phyloP scores from a whole-genome alignment of 1,140 invertebrate species.

The Triops longicaudatus region DNA sequence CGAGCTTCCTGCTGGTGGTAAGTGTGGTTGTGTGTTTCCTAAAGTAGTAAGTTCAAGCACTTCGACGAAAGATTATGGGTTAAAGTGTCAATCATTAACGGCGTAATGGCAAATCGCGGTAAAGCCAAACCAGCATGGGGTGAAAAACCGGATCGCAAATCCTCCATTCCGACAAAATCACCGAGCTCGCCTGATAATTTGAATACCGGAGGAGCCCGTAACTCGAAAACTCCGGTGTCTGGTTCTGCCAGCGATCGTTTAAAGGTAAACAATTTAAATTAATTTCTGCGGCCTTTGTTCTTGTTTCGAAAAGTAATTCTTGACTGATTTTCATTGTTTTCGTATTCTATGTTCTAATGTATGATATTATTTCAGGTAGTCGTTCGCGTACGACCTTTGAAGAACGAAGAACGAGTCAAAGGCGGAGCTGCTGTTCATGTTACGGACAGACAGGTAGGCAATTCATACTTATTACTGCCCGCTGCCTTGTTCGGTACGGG shows the following conservation, averaged over 20 bases:
- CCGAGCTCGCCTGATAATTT: background rate
- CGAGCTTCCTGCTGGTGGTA: background rate
- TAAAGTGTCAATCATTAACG: background rate
- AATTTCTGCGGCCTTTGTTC: background rate
- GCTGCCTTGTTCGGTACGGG: too few species aligned
- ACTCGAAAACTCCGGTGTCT: background rate
- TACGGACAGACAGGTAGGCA: background rate
- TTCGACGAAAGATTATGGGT: background rate
- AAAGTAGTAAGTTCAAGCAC: background rate
- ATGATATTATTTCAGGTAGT: slow-evolving; percentile 36
- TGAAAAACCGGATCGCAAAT: background rate
- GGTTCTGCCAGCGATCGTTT: background rate
- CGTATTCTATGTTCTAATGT: too few species aligned
- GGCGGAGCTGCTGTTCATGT: slow-evolving; percentile 36
- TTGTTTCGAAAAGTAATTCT: too few species aligned
- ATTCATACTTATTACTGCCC: too few species aligned
- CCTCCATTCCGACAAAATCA: background rate
- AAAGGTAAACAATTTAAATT: background rate
- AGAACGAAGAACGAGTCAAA: slow-evolving; percentile 42
- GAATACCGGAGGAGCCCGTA: background rate
- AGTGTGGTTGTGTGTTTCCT: too few species aligned
- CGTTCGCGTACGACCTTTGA: slow-evolving; percentile 45
- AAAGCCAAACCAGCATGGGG: background rate
- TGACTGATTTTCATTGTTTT: background rate
- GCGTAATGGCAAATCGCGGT: background rate